These are phyloP conservation scores for Phalacrocorax carbo DNA, from an alignment of 2,113 vertebrate species.

Conservation along the genomic window DNA sequence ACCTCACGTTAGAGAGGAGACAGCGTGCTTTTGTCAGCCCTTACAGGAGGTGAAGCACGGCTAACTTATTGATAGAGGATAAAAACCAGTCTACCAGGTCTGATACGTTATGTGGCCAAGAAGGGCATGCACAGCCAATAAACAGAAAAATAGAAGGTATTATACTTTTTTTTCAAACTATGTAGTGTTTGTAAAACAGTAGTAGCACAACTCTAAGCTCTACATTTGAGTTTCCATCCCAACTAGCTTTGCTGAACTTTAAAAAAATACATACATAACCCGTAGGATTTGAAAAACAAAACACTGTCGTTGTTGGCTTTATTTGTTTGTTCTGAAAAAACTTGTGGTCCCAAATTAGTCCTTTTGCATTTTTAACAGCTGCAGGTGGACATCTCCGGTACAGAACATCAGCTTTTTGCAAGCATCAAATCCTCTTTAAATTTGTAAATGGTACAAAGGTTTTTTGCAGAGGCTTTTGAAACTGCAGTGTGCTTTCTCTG, in stretches of 20 bases:
- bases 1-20: not conserved
- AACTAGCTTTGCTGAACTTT: not conserved
- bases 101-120: not conserved
- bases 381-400: not conserved
- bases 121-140: not conserved
- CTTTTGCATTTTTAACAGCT: not conserved
- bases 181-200: not conserved
- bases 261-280: not conserved
- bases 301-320: not conserved
- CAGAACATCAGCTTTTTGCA: not conserved
- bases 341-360: not conserved
- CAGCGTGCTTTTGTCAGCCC: not conserved
- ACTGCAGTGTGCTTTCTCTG: not conserved
- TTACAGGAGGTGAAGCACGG: not conserved
- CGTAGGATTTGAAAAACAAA: not conserved
- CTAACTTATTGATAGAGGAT: not conserved
- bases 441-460: not conserved
- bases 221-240: not conserved
- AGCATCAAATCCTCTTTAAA: not conserved
- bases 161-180: not conserved
- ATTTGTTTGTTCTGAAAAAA: not conserved
- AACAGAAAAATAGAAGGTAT: constrained; percentile 13
- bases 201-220: constrained; percentile 13
- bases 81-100: not conserved
- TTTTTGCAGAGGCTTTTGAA: not conserved